Base-by-base conservation (phyloP, 2,888 invertebrate genomes). In the Morpho helenor region DNA sequence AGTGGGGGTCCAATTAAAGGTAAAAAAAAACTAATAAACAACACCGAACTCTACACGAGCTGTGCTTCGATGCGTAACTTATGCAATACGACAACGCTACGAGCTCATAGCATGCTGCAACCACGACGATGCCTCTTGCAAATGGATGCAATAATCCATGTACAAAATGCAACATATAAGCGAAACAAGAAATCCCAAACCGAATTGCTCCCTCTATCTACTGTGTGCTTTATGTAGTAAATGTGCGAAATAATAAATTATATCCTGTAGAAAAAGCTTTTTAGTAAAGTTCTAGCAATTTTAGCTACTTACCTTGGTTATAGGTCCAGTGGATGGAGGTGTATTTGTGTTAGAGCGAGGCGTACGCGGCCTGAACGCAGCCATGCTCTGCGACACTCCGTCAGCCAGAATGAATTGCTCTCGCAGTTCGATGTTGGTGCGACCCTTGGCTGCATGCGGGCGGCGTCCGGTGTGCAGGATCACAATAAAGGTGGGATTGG, bases 361-460 rank as follows among this genome's bases (percentile, higher is more conserved):
- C 84, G 96, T 95, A 92, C 97, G 98, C 83, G 98, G 95, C 92
- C 96, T 96, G 94, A 99, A 99, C 79, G 98, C 97, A 80, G 98
- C 96, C 98, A 99, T 99, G 84, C 97, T 97, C 93, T 99, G 99
- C 84, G 98, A 97, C 73, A 98, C 98, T 84, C 99, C 99, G 87
- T 98, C 97, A 77, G 99, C 98, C 93, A 99, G 93, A 89, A 98
- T 97, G 93, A 99, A 99, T 93, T 98, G 97, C 92, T 99, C 99
- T 84, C 99, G 95, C 84, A 99, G 95, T 93, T 99, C 99, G 93
- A 99, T 97, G 94, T 99, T 99, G 91, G 99, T 99, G 92, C 99
- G 96, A 93, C 99, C 99, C 94, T 99, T 98, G 93, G 99, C 99
- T 99, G 92, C 87, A 93, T 90, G 92, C 91, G 91, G 89, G 90